Evolutionary conservation across 2,797 vertebrate species (phyloP), one percentile per base, ranked within the genome.

Genomic region (Naso thynnoides): DNA sequence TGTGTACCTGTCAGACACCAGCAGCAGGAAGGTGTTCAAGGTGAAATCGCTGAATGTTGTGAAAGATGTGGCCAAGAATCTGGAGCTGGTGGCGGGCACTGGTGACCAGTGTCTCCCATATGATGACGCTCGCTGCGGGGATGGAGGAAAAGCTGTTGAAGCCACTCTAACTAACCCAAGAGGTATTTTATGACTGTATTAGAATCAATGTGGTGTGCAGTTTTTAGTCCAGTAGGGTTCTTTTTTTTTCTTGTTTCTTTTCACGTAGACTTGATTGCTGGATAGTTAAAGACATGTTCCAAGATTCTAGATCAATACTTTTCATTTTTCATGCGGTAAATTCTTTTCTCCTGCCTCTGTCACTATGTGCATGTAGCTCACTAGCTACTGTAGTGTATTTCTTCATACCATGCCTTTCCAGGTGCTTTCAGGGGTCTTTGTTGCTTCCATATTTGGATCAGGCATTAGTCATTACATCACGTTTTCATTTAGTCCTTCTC

Each of bases 31-130:
- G 50, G 96, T 99, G 78, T 99, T 97, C 85, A 98, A 94, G 88
- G 94, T 99, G 80, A 99, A 97, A 84, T 97, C 97, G 18, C 94
- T 97, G 23, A 93, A 88, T 0, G 89, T 94, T 11, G 95, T 97
- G 59, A 99, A 98, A 81, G 98, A 99, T 27, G 95, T 98, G 13
- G 95, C 97, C 82, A 99, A 98, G 93, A 99, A 99, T 73, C 94
- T 97, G 0, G 97, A 98, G 90, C 94, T 98, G 82, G 92, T 99
- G 71, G 98, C 98, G 0, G 98, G 98, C 38, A 99, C 97, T 0
- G 98, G 98, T 2, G 98, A 99, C 87, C 98, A 99, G 86, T 99
- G 98, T 88, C 96, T 99, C 54, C 98, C 98, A 0, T 99, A 99
- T 0, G 98, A 99, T 8, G 98, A 99, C 45, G 95, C 96, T 0